Evolutionary conservation across 1,140 invertebrate genomes (phyloP), one percentile per base, ranked within the genome.

Genomic region (Helicoverpa zea): DNA sequence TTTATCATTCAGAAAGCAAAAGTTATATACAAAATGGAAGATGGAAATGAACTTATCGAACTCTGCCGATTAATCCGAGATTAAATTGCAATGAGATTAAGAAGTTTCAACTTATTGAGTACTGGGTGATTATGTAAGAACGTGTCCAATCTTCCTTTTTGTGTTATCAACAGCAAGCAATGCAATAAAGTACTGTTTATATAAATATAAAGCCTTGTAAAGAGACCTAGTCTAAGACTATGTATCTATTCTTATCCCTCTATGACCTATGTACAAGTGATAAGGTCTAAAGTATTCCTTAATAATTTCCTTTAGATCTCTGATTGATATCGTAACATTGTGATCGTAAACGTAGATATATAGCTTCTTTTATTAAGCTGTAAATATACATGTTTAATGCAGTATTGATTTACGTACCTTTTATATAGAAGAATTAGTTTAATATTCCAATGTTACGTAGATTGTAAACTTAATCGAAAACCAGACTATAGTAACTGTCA

Each of bases 301-400:
- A 61, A 75, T 49, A 61, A 23, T 61, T 61, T 72, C 49, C 2
- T 72, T 75, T 61, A 75, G 73, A 75, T 75, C 73, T 75, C 58
- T 61, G 73, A 73, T 73, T 73, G 70, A 75, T 61, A 75, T 75
- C 73, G 54, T 75, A 75, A 61, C 52, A 58, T 75, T 75, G 73
- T 75, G 73, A 75, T 75, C 54, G 73, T 75, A 56, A 61, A 59
- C 13, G 56, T 75, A 75, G 73, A 10, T 29, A 61, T 29, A 61
- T 75, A 75, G 73, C 73, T 75, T 75, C 61, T 43, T 75, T 75
- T 61, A 75, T 61, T 13, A 16, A 18, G 43, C 56, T 75, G 73
- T 75, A 75, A 61, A 75, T 72, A 72, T 75, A 75, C 58, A 61
- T 61, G 43, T 75, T 75, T 51, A 75, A 43, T 51, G 73, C 61